Evolutionary conservation across 2,113 vertebrate species (phyloP).

Genomic region (Tursiops truncatus): DNA sequence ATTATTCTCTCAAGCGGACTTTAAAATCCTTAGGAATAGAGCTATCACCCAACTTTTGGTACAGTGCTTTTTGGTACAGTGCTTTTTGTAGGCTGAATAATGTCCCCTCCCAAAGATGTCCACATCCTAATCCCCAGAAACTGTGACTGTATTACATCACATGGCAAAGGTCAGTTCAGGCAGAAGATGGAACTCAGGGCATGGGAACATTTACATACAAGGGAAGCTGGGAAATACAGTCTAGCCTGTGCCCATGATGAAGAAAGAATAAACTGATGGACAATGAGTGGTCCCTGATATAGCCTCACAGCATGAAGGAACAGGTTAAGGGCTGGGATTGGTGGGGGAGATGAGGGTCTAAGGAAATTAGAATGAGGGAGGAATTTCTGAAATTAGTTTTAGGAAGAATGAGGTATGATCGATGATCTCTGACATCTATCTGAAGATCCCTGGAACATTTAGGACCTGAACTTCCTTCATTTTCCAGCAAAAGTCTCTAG

Average conservation of each 20-base stretch:
- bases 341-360: background rate
- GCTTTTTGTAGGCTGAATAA: background rate
- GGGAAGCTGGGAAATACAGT: background rate
- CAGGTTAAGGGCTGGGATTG: background rate
- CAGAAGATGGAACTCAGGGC: background rate
- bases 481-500: background rate
- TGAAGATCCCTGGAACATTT: background rate
- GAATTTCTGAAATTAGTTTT: background rate
- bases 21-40: background rate
- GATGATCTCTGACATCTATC: background rate
- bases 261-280: background rate
- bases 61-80: background rate
- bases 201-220: background rate
- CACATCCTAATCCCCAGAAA: background rate
- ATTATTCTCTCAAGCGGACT: background rate
- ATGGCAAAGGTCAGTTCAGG: background rate
- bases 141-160: background rate
- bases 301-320: background rate
- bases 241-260: background rate
- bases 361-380: background rate
- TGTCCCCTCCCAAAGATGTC: background rate
- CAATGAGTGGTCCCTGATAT: background rate
- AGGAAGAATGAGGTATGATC: background rate
- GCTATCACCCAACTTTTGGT: background rate
- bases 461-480: background rate